Evolutionary conservation across 2,113 vertebrate genomes (phyloP), one percentile per base, ranked within the genome.

Genomic region (Oenanthe melanoleuca): DNA sequence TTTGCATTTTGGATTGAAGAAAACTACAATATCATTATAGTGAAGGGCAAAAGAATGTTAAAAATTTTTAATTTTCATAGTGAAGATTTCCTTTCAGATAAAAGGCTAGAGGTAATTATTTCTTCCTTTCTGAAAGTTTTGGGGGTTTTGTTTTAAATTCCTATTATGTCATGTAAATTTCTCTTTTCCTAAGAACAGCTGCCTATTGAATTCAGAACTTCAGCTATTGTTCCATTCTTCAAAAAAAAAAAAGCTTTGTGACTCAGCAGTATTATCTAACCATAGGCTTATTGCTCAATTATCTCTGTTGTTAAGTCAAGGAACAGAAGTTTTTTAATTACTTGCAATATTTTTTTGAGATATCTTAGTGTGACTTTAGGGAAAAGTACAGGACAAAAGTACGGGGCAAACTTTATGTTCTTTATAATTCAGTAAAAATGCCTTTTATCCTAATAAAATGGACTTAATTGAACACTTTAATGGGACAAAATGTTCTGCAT

Each of bases 291-390:
- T 85, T 95, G 37, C 84, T 96, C 93, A 94, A 33, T 96, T 97
- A 94, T 96, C 79, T 95, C 56, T 81, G 75, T 63, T 87, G 56
- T 71, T 97, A 91, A 96, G 47, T 78, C 67, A 64, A 34, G 56
- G 71, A 96, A 92, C 40, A 96, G 91, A 94, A 87, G 33, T 31
- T 83, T 92, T 91, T 92, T 86, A 95, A 96, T 95, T 91, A 82
- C 77, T 94, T 93, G 44, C 63, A 91, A 14, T 80, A 47, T 45
- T 94, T 52, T 45, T 75, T 82, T 40, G 18, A 88, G 64, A 78
- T 64, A 85, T 73, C 21, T 74, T 84, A 74, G 60, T 38, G n/a
- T 86, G 81, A 92, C 86, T 92, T 93, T 69, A 88, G 64, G 70
- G 70, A 72, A 95, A 95, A 94, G 89, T 94, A 64, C 31, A 91